Conservation (phyloP, 2,888 invertebrate species). For the Drosophila greeni region DNA sequence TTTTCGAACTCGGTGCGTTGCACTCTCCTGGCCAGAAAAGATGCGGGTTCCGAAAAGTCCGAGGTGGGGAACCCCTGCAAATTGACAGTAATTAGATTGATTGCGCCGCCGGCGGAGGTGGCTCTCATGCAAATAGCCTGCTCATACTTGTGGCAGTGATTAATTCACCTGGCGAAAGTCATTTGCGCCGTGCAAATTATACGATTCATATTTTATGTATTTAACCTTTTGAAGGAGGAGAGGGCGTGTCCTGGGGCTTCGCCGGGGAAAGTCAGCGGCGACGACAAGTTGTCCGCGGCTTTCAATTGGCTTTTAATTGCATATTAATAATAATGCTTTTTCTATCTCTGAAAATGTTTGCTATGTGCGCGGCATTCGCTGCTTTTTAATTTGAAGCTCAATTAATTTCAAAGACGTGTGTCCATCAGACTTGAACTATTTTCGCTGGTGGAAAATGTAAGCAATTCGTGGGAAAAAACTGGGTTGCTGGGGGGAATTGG, state of each 20-base stretch:
- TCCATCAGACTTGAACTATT: conserved; percentile 34
- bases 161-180: conserved; percentile 66
- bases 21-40: conserved; percentile 40
- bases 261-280: conserved; percentile 17
- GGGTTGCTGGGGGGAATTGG: neutral
- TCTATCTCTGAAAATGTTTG: conserved; percentile 36
- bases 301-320: conserved; percentile 62
- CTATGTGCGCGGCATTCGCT: conserved; percentile 33
- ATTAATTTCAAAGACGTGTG: conserved; percentile 46
- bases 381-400: conserved; percentile 37
- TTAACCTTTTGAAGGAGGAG: conserved; percentile 8
- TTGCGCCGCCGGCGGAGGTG: conserved; percentile 39
- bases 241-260: conserved; percentile 9
- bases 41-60: conserved; percentile 19
- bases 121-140: conserved; percentile 55
- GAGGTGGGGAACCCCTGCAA: conserved; percentile 29
- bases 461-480: conserved; percentile 8
- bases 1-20: conserved; percentile 53
- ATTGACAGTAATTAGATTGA: conserved; percentile 75
- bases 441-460: conserved; percentile 10
- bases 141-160: conserved; percentile 48
- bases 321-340: conserved; percentile 38
- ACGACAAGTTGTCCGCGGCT: conserved; percentile 22
- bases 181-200: conserved; percentile 46
- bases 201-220: conserved; percentile 21